phyloP scores from a whole-genome alignment of 2,113 vertebrate species.

The Anolis carolinensis region DNA sequence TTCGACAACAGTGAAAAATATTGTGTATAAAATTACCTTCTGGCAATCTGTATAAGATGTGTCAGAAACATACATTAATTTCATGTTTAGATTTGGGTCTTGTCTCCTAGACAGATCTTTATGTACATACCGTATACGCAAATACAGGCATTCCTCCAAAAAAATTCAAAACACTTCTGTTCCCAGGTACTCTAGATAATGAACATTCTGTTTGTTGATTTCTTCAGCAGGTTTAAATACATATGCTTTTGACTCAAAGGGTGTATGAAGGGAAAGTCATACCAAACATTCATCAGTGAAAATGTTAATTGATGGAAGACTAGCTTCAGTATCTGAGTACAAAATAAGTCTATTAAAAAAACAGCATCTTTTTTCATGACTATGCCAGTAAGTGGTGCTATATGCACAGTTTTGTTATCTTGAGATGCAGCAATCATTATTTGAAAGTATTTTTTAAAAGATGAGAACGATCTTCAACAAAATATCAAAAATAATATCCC shows the following conservation, averaged over 20 bases:
- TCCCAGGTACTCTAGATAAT: too few relatives aligned
- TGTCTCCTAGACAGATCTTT: too few relatives aligned
- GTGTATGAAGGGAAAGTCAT: not conserved
- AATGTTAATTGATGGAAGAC: not conserved
- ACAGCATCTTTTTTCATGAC: not conserved
- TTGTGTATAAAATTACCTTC: too few relatives aligned
- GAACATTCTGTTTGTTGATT: not conserved
- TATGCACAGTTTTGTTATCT: conserved; percentile 39
- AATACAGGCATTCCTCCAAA: too few relatives aligned
- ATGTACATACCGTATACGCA: too few relatives aligned
- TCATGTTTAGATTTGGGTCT: too few relatives aligned
- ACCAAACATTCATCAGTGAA: not conserved
- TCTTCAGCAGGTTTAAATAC: not conserved
- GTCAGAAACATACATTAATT: too few relatives aligned
- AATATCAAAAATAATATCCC: conserved; percentile 43
- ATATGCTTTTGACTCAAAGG: not conserved
- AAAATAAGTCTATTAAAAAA: not conserved
- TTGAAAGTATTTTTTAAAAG: conserved; percentile 34
- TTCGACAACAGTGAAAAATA: too few relatives aligned
- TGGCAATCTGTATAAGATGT: too few relatives aligned
- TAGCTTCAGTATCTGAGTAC: not conserved
- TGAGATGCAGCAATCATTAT: not conserved
- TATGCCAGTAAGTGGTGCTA: conserved; percentile 65
- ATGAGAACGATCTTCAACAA: conserved; percentile 40
- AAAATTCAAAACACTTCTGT: too few relatives aligned